Evolutionary conservation across 2,113 vertebrate species (phyloP).

Genomic region (Chionis minor): DNA sequence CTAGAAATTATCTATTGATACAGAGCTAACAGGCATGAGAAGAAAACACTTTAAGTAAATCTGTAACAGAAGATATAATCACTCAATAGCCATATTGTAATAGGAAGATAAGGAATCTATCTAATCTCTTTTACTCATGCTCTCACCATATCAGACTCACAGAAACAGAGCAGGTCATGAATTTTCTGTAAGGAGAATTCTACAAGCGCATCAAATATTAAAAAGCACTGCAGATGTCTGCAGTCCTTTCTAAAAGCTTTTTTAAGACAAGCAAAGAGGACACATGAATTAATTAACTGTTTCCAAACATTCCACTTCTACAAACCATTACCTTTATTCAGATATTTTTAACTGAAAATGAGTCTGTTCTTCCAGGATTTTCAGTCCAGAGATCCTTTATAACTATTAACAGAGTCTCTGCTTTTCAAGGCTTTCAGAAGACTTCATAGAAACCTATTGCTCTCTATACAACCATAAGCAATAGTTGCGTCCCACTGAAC

Average conservation of each 20-base stretch:
- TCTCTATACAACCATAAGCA: neutral
- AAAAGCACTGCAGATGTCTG: constrained; percentile 67
- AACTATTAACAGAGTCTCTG: neutral
- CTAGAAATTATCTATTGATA: neutral
- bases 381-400: neutral
- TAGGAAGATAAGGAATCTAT: neutral
- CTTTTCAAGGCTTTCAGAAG: neutral
- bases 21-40: neutral
- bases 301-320: neutral
- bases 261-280: neutral
- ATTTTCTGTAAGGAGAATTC: constrained; percentile 25
- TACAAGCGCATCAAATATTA: constrained; percentile 61
- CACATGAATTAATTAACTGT: neutral
- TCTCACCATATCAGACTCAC: neutral
- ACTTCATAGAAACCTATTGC: neutral
- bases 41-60: neutral
- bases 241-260: constrained; percentile 53
- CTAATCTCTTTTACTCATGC: neutral
- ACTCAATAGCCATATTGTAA: neutral
- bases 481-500: neutral
- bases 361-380: neutral
- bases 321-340: neutral
- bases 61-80: neutral
- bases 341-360: neutral
- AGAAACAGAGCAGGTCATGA: constrained; percentile 40